Percentiles rank a stretch among this genome's conserved stretches.
Evolutionary conservation across 2,888 invertebrate species (phyloP).

Genomic region (Parapristionchus giblindavisi): DNA sequence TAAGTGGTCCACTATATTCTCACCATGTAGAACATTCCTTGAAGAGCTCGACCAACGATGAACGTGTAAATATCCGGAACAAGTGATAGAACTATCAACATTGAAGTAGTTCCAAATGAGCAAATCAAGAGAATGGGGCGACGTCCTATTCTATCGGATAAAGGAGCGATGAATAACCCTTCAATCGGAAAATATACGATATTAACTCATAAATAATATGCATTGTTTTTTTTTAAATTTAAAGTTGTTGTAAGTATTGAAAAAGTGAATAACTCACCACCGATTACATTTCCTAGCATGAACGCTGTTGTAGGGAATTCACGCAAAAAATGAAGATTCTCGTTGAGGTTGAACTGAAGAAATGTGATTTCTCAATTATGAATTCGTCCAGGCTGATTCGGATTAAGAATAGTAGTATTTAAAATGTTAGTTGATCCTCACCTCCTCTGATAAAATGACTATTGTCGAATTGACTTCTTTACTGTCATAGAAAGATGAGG

Average conservation of each 20-base stretch:
- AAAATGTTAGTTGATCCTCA: not conserved
- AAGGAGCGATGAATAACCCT: conserved; percentile 24
- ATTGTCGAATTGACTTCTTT: conserved; percentile 41
- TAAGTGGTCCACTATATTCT: not conserved
- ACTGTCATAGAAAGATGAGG: conserved; percentile 44
- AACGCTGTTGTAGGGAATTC: conserved; percentile 27
- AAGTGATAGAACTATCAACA: not conserved
- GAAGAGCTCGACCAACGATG: conserved; percentile 10
- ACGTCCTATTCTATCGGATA: conserved; percentile 32
- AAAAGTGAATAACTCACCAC: conserved; percentile 11
- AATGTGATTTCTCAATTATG: not conserved
- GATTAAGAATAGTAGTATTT: not conserved
- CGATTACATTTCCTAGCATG: conserved; percentile 38
- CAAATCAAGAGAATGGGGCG: conserved; percentile 26
- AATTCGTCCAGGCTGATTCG: too few relatives aligned
- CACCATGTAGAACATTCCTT: conserved; percentile 38
- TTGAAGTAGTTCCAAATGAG: not conserved
- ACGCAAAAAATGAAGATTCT: not conserved
- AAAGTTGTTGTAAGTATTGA: not conserved
- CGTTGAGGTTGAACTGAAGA: conserved; percentile 27
- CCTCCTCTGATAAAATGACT: conserved; percentile 21
- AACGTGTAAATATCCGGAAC: conserved; percentile 31
- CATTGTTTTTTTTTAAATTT: conserved; percentile 11
- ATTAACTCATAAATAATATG: too few relatives aligned
- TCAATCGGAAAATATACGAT: too few relatives aligned